phyloP scores from a whole-genome alignment of 2,113 vertebrate species.

The Pardalotus punctatus region DNA sequence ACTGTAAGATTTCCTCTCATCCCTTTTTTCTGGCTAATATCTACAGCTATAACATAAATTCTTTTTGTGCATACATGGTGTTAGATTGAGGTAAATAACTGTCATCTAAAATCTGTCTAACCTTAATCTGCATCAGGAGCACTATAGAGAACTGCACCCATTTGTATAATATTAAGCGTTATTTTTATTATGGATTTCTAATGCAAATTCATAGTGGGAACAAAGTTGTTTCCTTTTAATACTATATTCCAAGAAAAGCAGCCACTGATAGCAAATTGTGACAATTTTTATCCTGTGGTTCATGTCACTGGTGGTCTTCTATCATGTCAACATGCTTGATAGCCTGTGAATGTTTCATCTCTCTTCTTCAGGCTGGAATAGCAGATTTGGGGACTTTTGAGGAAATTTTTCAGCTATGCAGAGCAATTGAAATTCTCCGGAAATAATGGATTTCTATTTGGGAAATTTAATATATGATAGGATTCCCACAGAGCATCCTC shows the following conservation, averaged over 20 bases:
- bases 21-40: conserved; percentile 52
- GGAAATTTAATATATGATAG: not conserved
- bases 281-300: not conserved
- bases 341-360: not conserved
- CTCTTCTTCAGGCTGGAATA: not conserved
- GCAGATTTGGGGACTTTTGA: conserved; percentile 12
- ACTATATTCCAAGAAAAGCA: not conserved
- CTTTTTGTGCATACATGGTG: conserved; percentile 37
- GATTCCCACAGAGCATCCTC: not conserved
- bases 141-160: conserved; percentile 26
- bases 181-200: conserved; percentile 61
- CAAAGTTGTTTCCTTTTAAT: conserved; percentile 50
- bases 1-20: conserved; percentile 58
- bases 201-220: conserved; percentile 46
- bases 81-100: conserved; percentile 56
- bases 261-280: conserved; percentile 7
- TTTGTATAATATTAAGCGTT: conserved; percentile 59
- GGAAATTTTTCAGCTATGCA: conserved; percentile 22
- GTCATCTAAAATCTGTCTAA: conserved; percentile 50
- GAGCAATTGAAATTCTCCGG: not conserved
- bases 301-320: not conserved
- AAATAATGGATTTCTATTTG: not conserved
- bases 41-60: conserved; percentile 62
- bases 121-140: conserved; percentile 53
- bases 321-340: not conserved